phyloP scores from a whole-genome alignment of 2,888 invertebrate genomes.

The Ectemnius continuus region DNA sequence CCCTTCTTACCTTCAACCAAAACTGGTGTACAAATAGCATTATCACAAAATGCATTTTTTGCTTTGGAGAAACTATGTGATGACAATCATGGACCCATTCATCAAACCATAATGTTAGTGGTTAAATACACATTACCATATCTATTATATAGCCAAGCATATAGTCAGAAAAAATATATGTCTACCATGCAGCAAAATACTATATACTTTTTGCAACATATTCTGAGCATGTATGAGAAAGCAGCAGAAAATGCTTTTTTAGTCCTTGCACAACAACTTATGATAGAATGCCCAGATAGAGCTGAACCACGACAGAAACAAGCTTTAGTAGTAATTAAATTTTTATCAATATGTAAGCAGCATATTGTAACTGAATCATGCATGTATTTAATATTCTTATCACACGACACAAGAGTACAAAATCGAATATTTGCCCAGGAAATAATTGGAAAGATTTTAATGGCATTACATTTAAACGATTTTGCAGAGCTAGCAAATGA shows the following conservation, averaged over 20 bases:
- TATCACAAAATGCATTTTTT: conserved; percentile 74
- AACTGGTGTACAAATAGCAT: conserved; percentile 58
- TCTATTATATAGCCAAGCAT: conserved; percentile 60
- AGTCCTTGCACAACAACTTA: conserved; percentile 69
- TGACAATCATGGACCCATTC: conserved; percentile 77
- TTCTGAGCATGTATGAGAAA: conserved; percentile 53
- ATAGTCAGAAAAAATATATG: conserved; percentile 57
- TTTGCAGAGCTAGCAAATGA: conserved; percentile 14
- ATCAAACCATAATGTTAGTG: conserved; percentile 72
- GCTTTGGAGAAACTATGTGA: conserved; percentile 74
- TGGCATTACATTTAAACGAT: conserved; percentile 50
- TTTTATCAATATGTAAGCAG: conserved; percentile 64
- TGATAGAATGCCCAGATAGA: conserved; percentile 71
- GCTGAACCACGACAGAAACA: conserved; percentile 72
- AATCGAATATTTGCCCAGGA: conserved; percentile 79
- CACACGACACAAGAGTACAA: conserved; percentile 76
- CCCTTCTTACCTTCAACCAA: conserved; percentile 5
- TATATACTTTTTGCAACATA: conserved; percentile 65
- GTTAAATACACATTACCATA: conserved; percentile 76
- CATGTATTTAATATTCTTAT: conserved; percentile 62
- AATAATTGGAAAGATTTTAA: conserved; percentile 77
- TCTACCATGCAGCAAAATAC: conserved; percentile 64
- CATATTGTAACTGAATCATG: conserved; percentile 51
- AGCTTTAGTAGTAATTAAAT: conserved; percentile 66
- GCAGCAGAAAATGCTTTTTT: conserved; percentile 62